Percentiles rank a stretch among this genome's conserved stretches.
Evolutionary conservation across 2,113 vertebrate genomes (phyloP).

Genomic region (Podarcis muralis): DNA sequence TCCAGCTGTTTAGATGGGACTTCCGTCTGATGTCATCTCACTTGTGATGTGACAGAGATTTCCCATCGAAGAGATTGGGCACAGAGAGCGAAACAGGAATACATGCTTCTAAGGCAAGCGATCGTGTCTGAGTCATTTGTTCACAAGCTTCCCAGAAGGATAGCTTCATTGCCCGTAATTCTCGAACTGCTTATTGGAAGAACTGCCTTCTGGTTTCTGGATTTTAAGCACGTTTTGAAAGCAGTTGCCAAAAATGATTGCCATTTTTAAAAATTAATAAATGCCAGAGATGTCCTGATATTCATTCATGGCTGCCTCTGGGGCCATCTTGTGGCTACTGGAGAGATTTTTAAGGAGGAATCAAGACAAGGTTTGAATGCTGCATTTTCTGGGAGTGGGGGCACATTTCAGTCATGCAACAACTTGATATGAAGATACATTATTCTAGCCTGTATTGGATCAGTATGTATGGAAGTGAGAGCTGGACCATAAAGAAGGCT

Average conservation of each 20-base stretch:
- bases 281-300: background rate
- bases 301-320: background rate
- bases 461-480: too few relatives aligned
- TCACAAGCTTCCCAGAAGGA: background rate
- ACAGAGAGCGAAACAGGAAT: background rate
- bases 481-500: too few relatives aligned
- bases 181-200: background rate
- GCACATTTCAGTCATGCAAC: background rate
- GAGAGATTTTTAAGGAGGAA: background rate
- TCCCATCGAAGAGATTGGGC: background rate
- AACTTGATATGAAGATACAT: background rate
- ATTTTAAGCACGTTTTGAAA: background rate
- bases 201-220: background rate
- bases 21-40: background rate
- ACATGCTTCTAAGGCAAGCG: background rate
- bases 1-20: background rate
- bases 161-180: background rate
- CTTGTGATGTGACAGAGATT: background rate
- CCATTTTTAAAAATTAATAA: background rate
- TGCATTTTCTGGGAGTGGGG: background rate
- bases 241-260: background rate
- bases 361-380: background rate
- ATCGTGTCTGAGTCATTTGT: background rate
- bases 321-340: conserved; percentile 4
- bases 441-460: background rate